phyloP scores from a whole-genome alignment of 1,140 invertebrate genomes.

The Episyrphus balteatus region DNA sequence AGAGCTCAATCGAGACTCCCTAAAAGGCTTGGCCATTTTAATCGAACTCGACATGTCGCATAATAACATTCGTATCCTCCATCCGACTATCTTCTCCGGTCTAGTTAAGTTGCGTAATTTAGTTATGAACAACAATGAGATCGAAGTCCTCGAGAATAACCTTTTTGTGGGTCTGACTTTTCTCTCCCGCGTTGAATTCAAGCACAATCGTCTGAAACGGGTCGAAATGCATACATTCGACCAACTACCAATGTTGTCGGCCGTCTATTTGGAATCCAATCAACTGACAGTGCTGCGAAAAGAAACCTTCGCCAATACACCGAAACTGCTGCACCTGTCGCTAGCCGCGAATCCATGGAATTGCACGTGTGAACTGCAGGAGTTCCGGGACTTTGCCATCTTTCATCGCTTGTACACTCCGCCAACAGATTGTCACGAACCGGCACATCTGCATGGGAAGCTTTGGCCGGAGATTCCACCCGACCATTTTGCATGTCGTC shows the following conservation, averaged over 20 bases:
- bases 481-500: constrained; percentile 74
- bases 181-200: constrained; percentile 64
- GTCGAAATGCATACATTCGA: constrained; percentile 61
- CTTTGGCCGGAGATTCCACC: constrained; percentile 58
- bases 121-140: constrained; percentile 58
- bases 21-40: constrained; percentile 62
- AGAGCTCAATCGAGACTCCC: constrained; percentile 56
- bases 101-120: constrained; percentile 57
- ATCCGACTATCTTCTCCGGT: constrained; percentile 58
- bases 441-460: constrained; percentile 50
- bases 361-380: constrained; percentile 73
- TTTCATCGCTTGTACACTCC: constrained; percentile 57
- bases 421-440: constrained; percentile 58
- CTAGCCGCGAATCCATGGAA: constrained; percentile 76
- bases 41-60: constrained; percentile 75
- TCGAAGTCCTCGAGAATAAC: constrained; percentile 57
- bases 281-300: constrained; percentile 51
- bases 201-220: constrained; percentile 55
- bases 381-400: constrained; percentile 65
- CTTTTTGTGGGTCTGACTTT: constrained; percentile 63
- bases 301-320: constrained; percentile 46
- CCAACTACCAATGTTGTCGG: constrained; percentile 53
- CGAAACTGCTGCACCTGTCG: constrained; percentile 58
- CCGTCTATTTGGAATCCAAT: constrained; percentile 60
- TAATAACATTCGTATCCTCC: constrained; percentile 58